A percentile compares a stretch with the other conserved stretches of the same genome.
phyloP scores from a whole-genome alignment of 2,888 invertebrate genomes.

The Mycogona germanica region DNA sequence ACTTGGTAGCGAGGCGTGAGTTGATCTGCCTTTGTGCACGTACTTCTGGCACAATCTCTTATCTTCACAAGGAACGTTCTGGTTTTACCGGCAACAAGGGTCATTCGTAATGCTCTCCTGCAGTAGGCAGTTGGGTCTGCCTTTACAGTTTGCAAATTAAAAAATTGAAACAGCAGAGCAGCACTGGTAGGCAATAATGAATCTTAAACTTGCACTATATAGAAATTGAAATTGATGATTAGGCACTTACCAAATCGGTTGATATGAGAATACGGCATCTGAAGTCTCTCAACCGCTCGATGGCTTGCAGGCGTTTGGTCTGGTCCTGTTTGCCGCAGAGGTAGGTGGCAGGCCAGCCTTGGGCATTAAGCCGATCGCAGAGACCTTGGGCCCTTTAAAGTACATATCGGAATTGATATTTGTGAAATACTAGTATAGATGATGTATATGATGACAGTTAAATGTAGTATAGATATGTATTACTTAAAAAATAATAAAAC shows the following conservation, averaged over 20 bases:
- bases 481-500: constrained; percentile 8
- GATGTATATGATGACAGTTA: constrained; percentile 5
- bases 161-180: constrained; percentile 11
- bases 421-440: not conserved
- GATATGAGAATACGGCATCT: constrained; percentile 74
- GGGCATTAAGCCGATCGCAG: constrained; percentile 51
- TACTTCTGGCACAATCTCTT: too few species aligned
- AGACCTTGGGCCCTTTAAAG: constrained; percentile 57
- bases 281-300: constrained; percentile 63
- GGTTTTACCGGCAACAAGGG: too few species aligned
- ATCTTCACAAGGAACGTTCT: too few species aligned
- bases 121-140: too few species aligned
- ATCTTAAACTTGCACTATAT: not conserved
- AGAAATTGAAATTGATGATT: not conserved
- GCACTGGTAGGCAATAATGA: too few species aligned
- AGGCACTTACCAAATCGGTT: constrained; percentile 46
- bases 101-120: too few species aligned
- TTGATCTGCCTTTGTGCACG: too few species aligned
- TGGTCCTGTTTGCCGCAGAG: constrained; percentile 73
- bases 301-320: constrained; percentile 55
- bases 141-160: not conserved
- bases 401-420: not conserved
- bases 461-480: too few species aligned
- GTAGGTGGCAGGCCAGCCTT: constrained; percentile 64
- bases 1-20: too few species aligned